Evolutionary conservation across 2,888 invertebrate species (phyloP), one percentile per base, ranked within the genome.

Genomic region (Ectropis crepuscularia): DNA sequence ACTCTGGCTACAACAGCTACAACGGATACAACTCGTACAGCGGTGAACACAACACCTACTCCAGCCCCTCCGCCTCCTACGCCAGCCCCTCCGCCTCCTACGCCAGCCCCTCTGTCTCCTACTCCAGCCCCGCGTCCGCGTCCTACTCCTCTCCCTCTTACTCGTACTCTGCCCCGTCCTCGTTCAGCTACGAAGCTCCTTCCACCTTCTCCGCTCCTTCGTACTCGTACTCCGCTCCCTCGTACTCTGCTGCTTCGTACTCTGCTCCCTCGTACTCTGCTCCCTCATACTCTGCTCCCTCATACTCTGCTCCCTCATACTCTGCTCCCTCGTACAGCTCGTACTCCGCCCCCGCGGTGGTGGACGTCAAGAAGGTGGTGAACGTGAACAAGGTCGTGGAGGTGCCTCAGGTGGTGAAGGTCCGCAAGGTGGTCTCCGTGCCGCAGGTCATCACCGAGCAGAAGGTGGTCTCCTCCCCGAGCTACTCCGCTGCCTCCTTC

Each of bases 361-460:
- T 79, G 37, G 68, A 75, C 61, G 74, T 79, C 12, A 77, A 81
- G 67, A 82, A 68, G 70, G 77, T 81, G 38, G 78, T 82, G 60
- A 80, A 78, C 74, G 80, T 80, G 37, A 79, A 80, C 70, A 80
- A 76, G 57, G 79, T 78, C 55, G 73, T 83, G 60, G 69, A 71
- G 53, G 81, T 82, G 48, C 83, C 83, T 0, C 77, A 80, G 63
- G 78, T 81, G 10, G 73, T 82, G 63, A 68, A 69, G 51, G 82
- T 83, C 39, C 82, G 75, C 65, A 86, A 81, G 71, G 74, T 82
- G 36, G 79, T 88, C 68, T 81, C 85, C 65, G 83, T 77, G 49
- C 85, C 83, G 47, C 83, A 83, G 70, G 81, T 85, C 63, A 79
- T 89, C 67, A 76, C 82, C 53, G 85, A 81, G 67, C 76, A 82